phyloP scores from a whole-genome alignment of 1,140 invertebrate genomes.

The Cydia amplana region DNA sequence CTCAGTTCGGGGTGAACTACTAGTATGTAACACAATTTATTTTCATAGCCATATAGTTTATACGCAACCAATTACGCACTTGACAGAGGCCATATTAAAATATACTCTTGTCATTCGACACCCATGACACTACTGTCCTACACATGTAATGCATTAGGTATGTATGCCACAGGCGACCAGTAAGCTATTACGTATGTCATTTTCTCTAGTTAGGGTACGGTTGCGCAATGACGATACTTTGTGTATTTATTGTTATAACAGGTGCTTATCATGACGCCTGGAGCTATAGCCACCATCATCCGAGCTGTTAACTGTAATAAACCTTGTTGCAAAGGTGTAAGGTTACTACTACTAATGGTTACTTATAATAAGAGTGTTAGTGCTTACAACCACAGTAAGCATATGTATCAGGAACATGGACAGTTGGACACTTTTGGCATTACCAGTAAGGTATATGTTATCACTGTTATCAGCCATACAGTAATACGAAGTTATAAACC shows the following conservation, averaged over 20 bases:
- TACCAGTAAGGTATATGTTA: too few relatives aligned
- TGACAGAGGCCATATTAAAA: neutral
- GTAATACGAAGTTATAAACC: too few relatives aligned
- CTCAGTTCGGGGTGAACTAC: too few relatives aligned
- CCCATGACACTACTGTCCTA: constrained; percentile 11
- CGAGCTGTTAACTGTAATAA: neutral
- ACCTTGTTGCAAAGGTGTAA: neutral
- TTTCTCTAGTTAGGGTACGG: constrained; percentile 23
- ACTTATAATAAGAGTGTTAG: too few relatives aligned
- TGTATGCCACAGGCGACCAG: constrained; percentile 22
- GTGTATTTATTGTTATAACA: constrained; percentile 9
- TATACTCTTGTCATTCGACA: constrained; percentile 20
- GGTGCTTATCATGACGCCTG: neutral
- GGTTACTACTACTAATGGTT: too few relatives aligned
- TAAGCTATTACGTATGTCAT: constrained; percentile 32
- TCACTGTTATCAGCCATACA: too few relatives aligned
- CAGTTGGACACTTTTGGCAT: too few relatives aligned
- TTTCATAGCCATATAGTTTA: neutral
- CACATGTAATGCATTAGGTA: constrained; percentile 23
- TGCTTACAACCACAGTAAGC: too few relatives aligned
- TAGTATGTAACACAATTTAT: too few relatives aligned
- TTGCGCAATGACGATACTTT: constrained; percentile 9
- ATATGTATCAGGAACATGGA: too few relatives aligned
- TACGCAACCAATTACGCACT: neutral
- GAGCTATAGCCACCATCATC: neutral